Evolutionary conservation across 1,140 invertebrate species (phyloP).

Genomic region (Tribolium castaneum): DNA sequence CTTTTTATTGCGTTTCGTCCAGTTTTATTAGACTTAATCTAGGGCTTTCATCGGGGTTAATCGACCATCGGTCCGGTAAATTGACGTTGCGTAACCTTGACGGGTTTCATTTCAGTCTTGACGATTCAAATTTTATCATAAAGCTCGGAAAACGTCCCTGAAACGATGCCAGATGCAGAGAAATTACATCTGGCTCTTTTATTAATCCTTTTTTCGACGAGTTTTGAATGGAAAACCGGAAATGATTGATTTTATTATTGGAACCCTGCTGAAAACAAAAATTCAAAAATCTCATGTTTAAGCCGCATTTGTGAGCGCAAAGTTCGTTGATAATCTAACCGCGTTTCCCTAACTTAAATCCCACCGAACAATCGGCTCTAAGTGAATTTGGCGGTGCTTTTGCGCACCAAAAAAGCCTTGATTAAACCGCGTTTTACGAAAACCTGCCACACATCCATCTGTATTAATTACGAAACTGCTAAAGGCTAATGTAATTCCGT

Average conservation of each 20-base stretch:
- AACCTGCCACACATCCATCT: neutral
- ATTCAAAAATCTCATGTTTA: neutral
- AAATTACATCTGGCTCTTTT: slow-evolving; percentile 5
- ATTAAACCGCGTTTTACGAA: neutral
- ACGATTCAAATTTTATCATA: slow-evolving; percentile 24
- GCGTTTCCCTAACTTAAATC: neutral
- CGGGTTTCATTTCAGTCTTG: slow-evolving; percentile 4
- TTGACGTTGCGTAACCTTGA: slow-evolving; percentile 14
- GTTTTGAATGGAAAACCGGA: neutral
- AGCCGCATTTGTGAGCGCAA: neutral
- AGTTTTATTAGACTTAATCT: slow-evolving; percentile 25
- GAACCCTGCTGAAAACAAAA: neutral
- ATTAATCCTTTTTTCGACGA: slow-evolving; percentile 2
- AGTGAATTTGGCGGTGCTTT: neutral
- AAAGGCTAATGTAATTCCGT: slow-evolving; percentile 8
- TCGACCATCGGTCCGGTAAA: slow-evolving; percentile 17
- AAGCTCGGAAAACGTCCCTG: neutral
- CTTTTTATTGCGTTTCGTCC: slow-evolving; percentile 28
- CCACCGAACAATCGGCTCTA: neutral
- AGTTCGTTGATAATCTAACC: neutral
- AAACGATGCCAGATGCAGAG: slow-evolving; percentile 5
- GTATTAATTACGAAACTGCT: slow-evolving; percentile 15
- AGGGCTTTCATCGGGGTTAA: slow-evolving; percentile 16
- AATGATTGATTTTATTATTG: slow-evolving; percentile 11
- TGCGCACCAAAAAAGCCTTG: neutral